Evolutionary conservation across 2,888 invertebrate species (phyloP).

Genomic region (Sclerodermus sp.): DNA sequence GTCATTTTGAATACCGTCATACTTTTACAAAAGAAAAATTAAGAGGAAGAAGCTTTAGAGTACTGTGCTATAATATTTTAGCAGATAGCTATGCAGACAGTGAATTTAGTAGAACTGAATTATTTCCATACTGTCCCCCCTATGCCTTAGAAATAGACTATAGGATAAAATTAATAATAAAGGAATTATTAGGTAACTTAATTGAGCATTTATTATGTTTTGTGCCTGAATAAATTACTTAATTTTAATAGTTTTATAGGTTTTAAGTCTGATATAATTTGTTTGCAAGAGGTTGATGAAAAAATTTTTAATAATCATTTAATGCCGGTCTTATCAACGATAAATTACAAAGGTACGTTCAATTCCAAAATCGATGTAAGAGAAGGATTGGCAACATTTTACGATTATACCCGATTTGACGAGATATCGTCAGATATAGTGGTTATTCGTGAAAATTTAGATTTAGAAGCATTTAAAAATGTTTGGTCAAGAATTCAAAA

Average conservation of each 20-base stretch:
- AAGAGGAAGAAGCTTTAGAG: conserved; percentile 67
- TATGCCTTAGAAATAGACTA: conserved; percentile 83
- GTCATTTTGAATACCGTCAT: conserved; percentile 83
- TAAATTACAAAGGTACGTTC: conserved; percentile 66
- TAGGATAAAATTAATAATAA: conserved; percentile 80
- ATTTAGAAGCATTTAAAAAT: conserved; percentile 60
- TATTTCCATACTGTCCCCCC: conserved; percentile 84
- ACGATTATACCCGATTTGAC: conserved; percentile 70
- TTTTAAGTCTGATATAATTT: conserved; percentile 88
- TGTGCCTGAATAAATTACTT: not conserved
- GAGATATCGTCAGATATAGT: conserved; percentile 62
- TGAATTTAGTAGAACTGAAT: conserved; percentile 69
- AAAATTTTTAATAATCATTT: conserved; percentile 75
- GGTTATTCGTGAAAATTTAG: conserved; percentile 65
- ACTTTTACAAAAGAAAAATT: conserved; percentile 67
- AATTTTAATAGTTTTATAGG: conserved; percentile 58
- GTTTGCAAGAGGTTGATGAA: conserved; percentile 90
- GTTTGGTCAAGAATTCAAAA: conserved; percentile 70
- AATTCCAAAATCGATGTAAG: conserved; percentile 72
- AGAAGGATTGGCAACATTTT: conserved; percentile 85
- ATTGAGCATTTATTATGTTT: conserved; percentile 11
- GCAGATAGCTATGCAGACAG: conserved; percentile 91
- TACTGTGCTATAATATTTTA: conserved; percentile 87
- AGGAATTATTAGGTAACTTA: conserved; percentile 74
- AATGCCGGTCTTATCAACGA: conserved; percentile 61